A percentile compares a stretch with the other conserved stretches of the same genome.
Evolutionary conservation across 2,113 vertebrate species (phyloP).

Genomic region (Oostethus manadensis): DNA sequence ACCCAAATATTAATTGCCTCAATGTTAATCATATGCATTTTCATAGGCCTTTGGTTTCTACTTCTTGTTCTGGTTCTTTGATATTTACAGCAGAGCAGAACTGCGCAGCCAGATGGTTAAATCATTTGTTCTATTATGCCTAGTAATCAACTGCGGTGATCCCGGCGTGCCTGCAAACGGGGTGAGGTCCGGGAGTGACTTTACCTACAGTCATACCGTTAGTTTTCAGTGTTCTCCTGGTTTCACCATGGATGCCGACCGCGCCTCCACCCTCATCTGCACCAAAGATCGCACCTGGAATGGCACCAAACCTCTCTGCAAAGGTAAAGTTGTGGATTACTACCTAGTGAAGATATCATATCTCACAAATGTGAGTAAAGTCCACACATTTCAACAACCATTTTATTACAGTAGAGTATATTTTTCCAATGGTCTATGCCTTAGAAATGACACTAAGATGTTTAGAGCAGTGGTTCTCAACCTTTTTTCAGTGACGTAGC

Average conservation of each 20-base stretch:
- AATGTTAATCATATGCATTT: too few relatives aligned
- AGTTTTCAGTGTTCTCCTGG: conserved; percentile 87
- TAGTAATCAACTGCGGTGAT: conserved; percentile 95
- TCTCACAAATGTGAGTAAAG: too few relatives aligned
- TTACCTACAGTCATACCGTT: conserved; percentile 81
- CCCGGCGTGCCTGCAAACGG: conserved; percentile 91
- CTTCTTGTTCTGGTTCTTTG: too few relatives aligned
- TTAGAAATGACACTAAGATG: too few relatives aligned
- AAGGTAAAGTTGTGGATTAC: conserved; percentile 68
- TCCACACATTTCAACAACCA: too few relatives aligned
- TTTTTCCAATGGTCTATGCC: too few relatives aligned
- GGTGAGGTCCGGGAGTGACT: conserved; percentile 82
- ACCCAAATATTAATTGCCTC: too few relatives aligned
- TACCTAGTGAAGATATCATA: background rate
- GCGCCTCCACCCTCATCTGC: conserved; percentile 83
- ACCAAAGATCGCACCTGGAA: conserved; percentile 97
- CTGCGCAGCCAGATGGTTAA: background rate
- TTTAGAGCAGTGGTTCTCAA: too few relatives aligned
- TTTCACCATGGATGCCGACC: conserved; percentile 86
- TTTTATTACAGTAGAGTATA: too few relatives aligned
- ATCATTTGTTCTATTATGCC: background rate
- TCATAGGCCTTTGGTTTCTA: too few relatives aligned
- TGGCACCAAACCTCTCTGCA: conserved; percentile 86
- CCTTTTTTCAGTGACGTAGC: too few relatives aligned
- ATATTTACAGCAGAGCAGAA: too few relatives aligned